These are phyloP conservation scores for Grammomys surdaster DNA, from an alignment of 2,113 vertebrate genomes.

Conservation along the genomic window DNA sequence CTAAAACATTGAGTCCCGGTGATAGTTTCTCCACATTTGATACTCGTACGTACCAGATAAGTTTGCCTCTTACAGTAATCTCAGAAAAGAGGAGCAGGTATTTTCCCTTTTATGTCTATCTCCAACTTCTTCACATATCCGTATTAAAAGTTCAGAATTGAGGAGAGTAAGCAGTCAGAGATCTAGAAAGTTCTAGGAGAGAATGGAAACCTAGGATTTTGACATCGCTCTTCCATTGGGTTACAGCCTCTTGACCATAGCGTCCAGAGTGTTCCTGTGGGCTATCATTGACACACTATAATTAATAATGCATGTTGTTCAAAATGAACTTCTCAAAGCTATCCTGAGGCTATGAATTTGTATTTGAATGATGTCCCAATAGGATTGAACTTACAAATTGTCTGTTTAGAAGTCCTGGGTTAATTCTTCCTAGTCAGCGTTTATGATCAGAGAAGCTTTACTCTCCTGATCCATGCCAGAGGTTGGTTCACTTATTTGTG, in stretches of 20 bases:
- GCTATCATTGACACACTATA: neutral
- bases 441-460: neutral
- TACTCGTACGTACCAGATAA: slow-evolving; percentile 90
- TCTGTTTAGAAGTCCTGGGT: neutral
- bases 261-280: neutral
- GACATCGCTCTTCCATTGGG: neutral
- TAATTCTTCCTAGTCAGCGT: neutral
- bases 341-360: neutral
- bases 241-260: neutral
- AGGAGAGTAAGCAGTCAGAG: neutral
- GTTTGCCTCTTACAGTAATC: neutral
- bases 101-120: neutral
- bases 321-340: slow-evolving; percentile 16
- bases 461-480: no score
- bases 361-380: neutral
- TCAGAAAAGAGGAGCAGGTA: neutral
- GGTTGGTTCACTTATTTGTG: neutral
- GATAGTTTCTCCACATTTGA: slow-evolving; percentile 93
- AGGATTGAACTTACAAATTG: neutral
- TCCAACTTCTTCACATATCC: neutral
- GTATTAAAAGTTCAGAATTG: neutral
- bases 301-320: neutral
- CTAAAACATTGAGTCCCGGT: slow-evolving; percentile 94
- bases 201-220: neutral
- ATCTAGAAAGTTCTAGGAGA: neutral